Base-by-base conservation (phyloP, 2,797 vertebrate species). In the Nyctibius grandis region DNA sequence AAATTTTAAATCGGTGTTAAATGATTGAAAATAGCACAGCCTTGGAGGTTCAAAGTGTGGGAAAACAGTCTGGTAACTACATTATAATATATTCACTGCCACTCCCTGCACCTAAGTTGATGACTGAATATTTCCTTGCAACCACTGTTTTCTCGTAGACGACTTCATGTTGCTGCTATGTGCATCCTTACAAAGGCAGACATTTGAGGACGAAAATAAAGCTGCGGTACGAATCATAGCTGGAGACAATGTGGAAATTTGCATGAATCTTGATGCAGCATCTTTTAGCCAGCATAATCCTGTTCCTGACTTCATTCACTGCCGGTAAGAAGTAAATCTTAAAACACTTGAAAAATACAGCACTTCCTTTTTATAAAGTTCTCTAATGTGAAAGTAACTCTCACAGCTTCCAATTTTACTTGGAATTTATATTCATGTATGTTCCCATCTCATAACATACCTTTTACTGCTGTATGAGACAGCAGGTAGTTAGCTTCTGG, bases 221-320 rank as follows among this genome's bases (percentile, higher is more conserved):
- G 99, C 99, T 12, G 99, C 99, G 0, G 99, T 99, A 15, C 98
- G 99, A 45, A 98, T 99, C 92, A 99, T 99, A 98, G 99, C 99
- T 0, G 99, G 99, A 53, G 99, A 99, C 96, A 99, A 99, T 14
- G 99, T 99, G 29, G 99, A 99, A 97, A 99, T 99, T 88, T 99
- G 99, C 96, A 98, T 99, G 98, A 99, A 99, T 95, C 98, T 99
- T 72, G 99, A 99, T 1, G 99, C 99, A 1, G 99, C 99, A 16
- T 98, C 99, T 9, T 99, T 99, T 95, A 99, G 99, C 69, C 99
- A 99, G 70, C 99, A 99, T 94, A 99, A 99, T 96, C 99, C 99
- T 1, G 99, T 99, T 28, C 99, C 99, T 0, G 99, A 99, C 90
- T 99, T 99, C 96, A 99, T 99, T 96, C 98, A 99, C 96, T 99